Conservation (phyloP, 2,888 invertebrate genomes). For the Melanargia galathea region DNA sequence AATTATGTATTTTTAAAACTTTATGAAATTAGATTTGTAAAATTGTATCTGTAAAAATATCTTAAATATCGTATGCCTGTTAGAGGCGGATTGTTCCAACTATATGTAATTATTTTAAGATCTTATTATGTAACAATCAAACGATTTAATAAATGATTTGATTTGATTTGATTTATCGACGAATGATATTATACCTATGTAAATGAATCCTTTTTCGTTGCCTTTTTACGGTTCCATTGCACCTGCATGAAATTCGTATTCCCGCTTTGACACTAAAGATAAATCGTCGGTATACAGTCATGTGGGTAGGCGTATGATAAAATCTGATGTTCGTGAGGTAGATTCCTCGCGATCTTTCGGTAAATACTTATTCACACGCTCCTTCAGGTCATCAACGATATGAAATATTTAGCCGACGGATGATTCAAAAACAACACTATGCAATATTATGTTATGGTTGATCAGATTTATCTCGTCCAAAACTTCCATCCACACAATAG, state of each 20-base stretch:
- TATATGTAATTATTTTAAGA: too few species aligned
- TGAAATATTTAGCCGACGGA: constrained; percentile 1
- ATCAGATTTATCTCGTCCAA: constrained; percentile 19
- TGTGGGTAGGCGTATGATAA: constrained; percentile 56
- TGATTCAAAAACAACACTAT: not conserved
- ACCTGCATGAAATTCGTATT: constrained; percentile 15
- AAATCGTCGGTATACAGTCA: constrained; percentile 57
- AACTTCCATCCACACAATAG: constrained; percentile 15
- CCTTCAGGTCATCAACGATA: constrained; percentile 20
- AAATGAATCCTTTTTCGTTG: not conserved
- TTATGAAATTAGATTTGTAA: too few species aligned
- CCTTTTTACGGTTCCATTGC: constrained; percentile 6
- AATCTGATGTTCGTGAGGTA: constrained; percentile 69
- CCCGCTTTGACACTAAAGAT: constrained; percentile 35
- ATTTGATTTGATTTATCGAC: too few species aligned
- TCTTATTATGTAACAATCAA: too few species aligned
- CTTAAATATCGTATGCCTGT: too few species aligned
- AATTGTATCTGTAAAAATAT: too few species aligned
- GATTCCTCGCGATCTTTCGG: constrained; percentile 54
- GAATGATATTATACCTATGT: not conserved
- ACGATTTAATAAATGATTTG: too few species aligned
- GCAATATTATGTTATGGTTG: constrained; percentile 14
- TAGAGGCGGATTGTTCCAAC: too few species aligned
- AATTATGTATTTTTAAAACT: too few species aligned
- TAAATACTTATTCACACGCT: constrained; percentile 36